Evolutionary conservation across 2,797 vertebrate species (phyloP), one percentile per base, ranked within the genome.

Genomic region (Danio jaintianensis): DNA sequence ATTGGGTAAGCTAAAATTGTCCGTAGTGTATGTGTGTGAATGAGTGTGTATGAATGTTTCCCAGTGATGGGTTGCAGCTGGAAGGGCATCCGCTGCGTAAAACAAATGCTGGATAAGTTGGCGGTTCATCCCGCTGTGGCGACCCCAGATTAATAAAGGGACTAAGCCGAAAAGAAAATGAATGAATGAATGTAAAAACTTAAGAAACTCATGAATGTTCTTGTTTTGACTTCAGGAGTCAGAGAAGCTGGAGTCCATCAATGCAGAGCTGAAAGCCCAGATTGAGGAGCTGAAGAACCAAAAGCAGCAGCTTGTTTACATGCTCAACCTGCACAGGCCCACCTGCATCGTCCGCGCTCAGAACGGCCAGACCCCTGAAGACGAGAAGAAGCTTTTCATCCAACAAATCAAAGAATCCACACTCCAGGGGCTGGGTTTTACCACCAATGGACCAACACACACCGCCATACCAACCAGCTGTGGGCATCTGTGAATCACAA

Each of bases 281-380:
- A 99, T 99, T 0, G 96, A 98, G 92, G 96, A 96, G 89, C 93
- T 99, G 85, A 98, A 98, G 93, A 96, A 95, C 0, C 97, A 99
- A 93, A 98, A 98, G 90, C 98, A 99, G 91, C 97, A 97, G 90
- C 91, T 99, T 88, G 97, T 99, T 88, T 98, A 99, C 92, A 98
- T 99, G 97, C 94, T 99, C 10, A 99, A 99, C 86, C 95, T 98
- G 69, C 98, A 99, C 86, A 93, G 97, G 74, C 98, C 98, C 40
- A 99, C 98, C 0, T 99, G 98, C 88, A 99, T 99, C 82, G 98
- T 99, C 76, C 95, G 96, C 0, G 97, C 97, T 13, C 96, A 98
- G 87, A 96, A 97, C 0, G 97, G 97, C 63, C 93, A 95, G 84
- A 98, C 97, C n/a, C 97, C 97, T 0, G 98, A 99, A 85, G 97